Base-by-base conservation (phyloP, 53 echinoderm and acorn worm genomes). In the Astropecten irregularis region DNA sequence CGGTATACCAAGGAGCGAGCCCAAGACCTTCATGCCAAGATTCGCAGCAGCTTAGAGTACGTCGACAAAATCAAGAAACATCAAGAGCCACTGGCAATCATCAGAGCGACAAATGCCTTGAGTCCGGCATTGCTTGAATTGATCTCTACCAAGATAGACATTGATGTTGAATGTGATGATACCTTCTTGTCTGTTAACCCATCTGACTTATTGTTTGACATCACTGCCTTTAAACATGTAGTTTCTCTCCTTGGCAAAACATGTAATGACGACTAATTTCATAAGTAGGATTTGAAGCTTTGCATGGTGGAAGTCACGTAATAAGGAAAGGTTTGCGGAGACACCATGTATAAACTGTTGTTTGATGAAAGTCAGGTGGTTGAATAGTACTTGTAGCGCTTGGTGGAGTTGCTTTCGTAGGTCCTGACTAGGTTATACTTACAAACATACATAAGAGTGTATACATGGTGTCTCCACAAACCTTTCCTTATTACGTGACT, bases 11-110 rank as follows among this genome's bases (percentile, higher is more conserved):
- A 44, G 29, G 77, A 60, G 20, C 44, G 19, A 16, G 32, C 47
- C 6, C 46, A 46, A 16, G 32, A 77, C 60, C 61, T 77, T 9
- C 60, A 28, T 7, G 44, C 60, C 16, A 40, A 46, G 40, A 59
- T 77, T 2, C 28, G 46, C 29, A 77, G 62, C 47, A 77, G 62
- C 40, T 26, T 77, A 36, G 62, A 77, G 60, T 77, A 44, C 31
- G 62, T 32, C 10, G 48, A 77, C 40, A 35, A 46, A 30, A 44
- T 77, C 18, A 42, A 44, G n/a, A 40, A 32, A 16, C 38, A 42
- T 26, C 47, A 14, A 9, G 59, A 40, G 30, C 46, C 77, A 30
- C n/a, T 77, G 18, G 50, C 47, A 1, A 61, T 60, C 28, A 61
- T 77, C 42, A 26, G 48, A 44, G 77, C 60, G 38, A 61, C 32